Conservation (phyloP, 2,113 vertebrate species). For the Pterophyllum scalare region DNA sequence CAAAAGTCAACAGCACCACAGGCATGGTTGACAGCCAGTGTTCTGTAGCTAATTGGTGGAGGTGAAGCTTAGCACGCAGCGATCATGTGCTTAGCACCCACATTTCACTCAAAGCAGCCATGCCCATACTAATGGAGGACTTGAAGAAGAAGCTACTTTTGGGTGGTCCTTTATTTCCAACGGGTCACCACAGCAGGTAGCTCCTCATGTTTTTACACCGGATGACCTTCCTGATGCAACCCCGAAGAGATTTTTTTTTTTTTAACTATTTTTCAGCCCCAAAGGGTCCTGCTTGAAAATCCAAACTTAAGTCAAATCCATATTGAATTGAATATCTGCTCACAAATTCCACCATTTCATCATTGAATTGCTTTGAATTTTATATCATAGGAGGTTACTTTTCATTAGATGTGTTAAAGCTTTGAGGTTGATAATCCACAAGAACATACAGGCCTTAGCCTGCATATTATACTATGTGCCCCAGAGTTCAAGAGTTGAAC, state of each 20-base stretch:
- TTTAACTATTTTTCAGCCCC: neutral
- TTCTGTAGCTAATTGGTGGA: neutral
- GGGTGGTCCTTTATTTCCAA: neutral
- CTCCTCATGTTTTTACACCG: no score
- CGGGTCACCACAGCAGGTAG: no score
- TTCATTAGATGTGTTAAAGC: neutral
- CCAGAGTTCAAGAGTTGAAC: neutral
- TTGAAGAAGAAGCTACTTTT: neutral
- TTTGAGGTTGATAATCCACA: constrained; percentile 23
- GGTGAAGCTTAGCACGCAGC: neutral
- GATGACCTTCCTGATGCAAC: no score
- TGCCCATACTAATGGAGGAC: neutral
- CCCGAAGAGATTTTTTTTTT: neutral
- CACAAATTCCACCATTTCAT: neutral
- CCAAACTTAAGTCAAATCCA: neutral
- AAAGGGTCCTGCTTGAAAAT: neutral
- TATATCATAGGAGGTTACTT: neutral
- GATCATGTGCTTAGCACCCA: neutral
- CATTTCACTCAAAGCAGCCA: neutral
- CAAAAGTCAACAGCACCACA: neutral
- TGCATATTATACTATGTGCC: constrained; percentile 37
- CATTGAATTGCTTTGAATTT: neutral
- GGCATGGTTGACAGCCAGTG: neutral
- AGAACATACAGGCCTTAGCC: constrained; percentile 33
- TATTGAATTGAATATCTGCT: neutral